phyloP scores from a whole-genome alignment of 2,113 vertebrate species.

The Neogobius melanostomus region DNA sequence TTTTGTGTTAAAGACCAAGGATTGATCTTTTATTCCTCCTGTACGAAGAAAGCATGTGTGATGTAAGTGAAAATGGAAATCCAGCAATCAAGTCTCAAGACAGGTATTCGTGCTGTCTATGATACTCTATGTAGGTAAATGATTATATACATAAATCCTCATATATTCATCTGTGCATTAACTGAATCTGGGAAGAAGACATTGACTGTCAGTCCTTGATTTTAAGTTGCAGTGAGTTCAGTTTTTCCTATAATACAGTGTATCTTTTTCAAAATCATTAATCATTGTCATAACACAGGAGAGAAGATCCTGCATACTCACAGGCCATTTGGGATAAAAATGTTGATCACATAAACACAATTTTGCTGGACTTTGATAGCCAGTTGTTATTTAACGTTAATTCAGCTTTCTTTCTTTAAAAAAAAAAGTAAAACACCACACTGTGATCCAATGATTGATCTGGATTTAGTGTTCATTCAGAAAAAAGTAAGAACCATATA shows the following conservation, averaged over 20 bases:
- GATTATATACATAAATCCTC: not conserved
- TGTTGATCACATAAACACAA: not conserved
- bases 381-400: slow-evolving; percentile 46
- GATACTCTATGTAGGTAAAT: not conserved
- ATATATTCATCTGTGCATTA: slow-evolving; percentile 23
- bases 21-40: slow-evolving; percentile 70
- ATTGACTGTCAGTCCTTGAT: slow-evolving; percentile 48
- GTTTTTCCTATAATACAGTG: slow-evolving; percentile 66
- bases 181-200: slow-evolving; percentile 41
- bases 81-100: not conserved
- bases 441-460: slow-evolving; percentile 51
- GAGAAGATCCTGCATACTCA: slow-evolving; percentile 26
- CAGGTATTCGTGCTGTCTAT: slow-evolving; percentile 7
- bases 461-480: slow-evolving; percentile 25
- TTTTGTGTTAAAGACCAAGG: slow-evolving; percentile 84
- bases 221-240: slow-evolving; percentile 59
- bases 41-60: not conserved
- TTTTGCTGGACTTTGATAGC: slow-evolving; percentile 41
- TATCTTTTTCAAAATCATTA: slow-evolving; percentile 21
- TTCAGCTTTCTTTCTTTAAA: slow-evolving; percentile 22
- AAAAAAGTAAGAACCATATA: not conserved
- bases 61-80: not conserved
- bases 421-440: slow-evolving; percentile 43
- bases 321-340: slow-evolving; percentile 7
- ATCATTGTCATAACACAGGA: slow-evolving; percentile 32